These are phyloP conservation scores for Peromyscus nudipes DNA, from an alignment of 2,797 vertebrate genomes.

Conservation along the genomic window DNA sequence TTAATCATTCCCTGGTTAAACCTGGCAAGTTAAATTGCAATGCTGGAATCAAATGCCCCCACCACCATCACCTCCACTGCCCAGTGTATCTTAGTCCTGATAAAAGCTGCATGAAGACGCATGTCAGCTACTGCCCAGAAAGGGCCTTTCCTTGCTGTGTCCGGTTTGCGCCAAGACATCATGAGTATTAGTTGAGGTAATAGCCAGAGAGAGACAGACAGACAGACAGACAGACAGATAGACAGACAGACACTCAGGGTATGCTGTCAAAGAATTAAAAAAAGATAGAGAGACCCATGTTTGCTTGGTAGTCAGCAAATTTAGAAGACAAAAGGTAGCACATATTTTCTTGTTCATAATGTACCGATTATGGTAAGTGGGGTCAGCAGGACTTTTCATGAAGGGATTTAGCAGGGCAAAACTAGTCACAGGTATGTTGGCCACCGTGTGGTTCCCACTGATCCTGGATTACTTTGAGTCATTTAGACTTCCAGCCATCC, in stretches of 20 bases:
- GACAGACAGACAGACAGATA: background rate
- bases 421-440: background rate
- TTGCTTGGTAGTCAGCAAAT: conserved; percentile 39
- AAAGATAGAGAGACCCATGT: background rate
- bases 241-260: background rate
- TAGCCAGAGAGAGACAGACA: background rate
- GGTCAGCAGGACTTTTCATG: background rate
- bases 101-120: conserved; percentile 61
- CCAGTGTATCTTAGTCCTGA: conserved; percentile 58
- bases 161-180: background rate
- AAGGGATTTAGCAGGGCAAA: background rate
- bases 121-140: conserved; percentile 13
- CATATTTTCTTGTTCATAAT: background rate
- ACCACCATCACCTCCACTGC: background rate
- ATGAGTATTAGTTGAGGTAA: background rate
- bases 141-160: background rate
- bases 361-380: background rate
- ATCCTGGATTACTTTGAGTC: background rate
- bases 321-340: background rate
- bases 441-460: background rate
- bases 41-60: conserved; percentile 60
- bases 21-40: conserved; percentile 73
- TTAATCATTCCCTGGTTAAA: conserved; percentile 81
- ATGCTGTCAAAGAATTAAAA: background rate
- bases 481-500: background rate